Evolutionary conservation across 2,888 invertebrate species (phyloP).

Genomic region (Andrena minutula): DNA sequence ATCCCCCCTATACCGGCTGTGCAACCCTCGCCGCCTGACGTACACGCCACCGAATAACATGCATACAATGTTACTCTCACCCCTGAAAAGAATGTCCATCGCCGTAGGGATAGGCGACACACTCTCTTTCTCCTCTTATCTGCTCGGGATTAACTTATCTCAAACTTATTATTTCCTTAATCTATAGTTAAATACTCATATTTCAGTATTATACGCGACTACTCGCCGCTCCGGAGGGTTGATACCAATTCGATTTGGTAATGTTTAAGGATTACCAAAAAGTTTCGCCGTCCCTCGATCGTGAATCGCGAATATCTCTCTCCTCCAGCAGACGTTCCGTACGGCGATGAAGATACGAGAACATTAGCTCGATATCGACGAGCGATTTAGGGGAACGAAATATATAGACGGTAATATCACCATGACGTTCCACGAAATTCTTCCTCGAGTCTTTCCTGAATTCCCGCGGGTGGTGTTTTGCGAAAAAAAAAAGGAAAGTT

Average conservation of each 20-base stretch:
- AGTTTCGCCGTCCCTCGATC: neutral
- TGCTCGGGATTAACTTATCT: slow-evolving; percentile 84
- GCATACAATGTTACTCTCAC: slow-evolving; percentile 75
- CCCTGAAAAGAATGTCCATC: slow-evolving; percentile 67
- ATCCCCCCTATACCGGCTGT: slow-evolving; percentile 73
- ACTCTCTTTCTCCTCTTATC: slow-evolving; percentile 79
- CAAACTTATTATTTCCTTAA: slow-evolving; percentile 84
- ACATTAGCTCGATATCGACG: slow-evolving; percentile 19
- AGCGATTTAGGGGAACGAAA: slow-evolving; percentile 7
- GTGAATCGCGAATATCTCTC: neutral
- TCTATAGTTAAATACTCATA: slow-evolving; percentile 85
- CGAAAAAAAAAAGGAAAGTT: slow-evolving; percentile 15
- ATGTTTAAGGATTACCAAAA: slow-evolving; percentile 42
- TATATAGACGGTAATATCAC: slow-evolving; percentile 3
- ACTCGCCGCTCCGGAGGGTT: slow-evolving; percentile 23
- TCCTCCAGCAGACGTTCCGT: slow-evolving; percentile 2
- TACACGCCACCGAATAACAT: slow-evolving; percentile 76
- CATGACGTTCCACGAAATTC: neutral
- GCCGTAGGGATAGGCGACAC: slow-evolving; percentile 46
- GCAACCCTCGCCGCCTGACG: slow-evolving; percentile 62
- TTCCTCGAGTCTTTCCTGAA: slow-evolving; percentile 45
- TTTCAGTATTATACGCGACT: slow-evolving; percentile 81
- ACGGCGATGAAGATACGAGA: slow-evolving; percentile 7
- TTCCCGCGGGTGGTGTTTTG: slow-evolving; percentile 42
- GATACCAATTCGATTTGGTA: slow-evolving; percentile 51